A percentile compares a stretch with the other conserved stretches of the same genome.
Evolutionary conservation across 2,797 vertebrate species (phyloP).

Genomic region (Masticophis lateralis): DNA sequence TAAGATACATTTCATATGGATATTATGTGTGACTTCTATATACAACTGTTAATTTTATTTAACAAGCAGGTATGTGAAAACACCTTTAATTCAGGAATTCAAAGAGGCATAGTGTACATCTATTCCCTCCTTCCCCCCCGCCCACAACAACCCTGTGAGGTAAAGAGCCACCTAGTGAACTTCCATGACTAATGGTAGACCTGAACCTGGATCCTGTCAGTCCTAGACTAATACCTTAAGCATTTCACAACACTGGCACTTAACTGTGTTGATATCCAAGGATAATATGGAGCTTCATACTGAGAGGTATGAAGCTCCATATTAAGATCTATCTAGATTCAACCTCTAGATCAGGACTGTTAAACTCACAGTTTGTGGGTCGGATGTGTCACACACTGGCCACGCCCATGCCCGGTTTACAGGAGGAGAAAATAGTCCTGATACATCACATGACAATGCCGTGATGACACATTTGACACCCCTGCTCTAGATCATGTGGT

Average conservation of each 20-base stretch:
- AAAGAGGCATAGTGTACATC: background rate
- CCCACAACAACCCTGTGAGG: background rate
- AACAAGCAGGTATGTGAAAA: background rate
- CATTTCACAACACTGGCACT: background rate
- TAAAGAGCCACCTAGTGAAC: background rate
- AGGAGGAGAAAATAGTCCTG: too few species aligned
- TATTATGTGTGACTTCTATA: background rate
- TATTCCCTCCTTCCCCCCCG: background rate
- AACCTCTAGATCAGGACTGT: background rate
- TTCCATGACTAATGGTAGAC: background rate
- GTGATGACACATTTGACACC: too few species aligned
- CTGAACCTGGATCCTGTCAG: background rate
- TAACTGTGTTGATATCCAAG: background rate
- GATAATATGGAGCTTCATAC: background rate
- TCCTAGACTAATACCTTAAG: background rate
- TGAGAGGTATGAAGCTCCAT: background rate
- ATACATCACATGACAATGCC: too few species aligned
- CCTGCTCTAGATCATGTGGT: background rate
- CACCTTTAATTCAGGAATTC: background rate
- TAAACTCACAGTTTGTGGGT: too few species aligned
- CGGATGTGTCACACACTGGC: rapidly evolving
- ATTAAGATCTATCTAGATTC: background rate
- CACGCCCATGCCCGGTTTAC: too few species aligned
- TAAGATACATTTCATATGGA: background rate
- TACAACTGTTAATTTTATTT: background rate